Percentiles rank a stretch among this genome's conserved stretches.
Conservation (phyloP, 2,113 vertebrate genomes). For the Elanoides forficatus region DNA sequence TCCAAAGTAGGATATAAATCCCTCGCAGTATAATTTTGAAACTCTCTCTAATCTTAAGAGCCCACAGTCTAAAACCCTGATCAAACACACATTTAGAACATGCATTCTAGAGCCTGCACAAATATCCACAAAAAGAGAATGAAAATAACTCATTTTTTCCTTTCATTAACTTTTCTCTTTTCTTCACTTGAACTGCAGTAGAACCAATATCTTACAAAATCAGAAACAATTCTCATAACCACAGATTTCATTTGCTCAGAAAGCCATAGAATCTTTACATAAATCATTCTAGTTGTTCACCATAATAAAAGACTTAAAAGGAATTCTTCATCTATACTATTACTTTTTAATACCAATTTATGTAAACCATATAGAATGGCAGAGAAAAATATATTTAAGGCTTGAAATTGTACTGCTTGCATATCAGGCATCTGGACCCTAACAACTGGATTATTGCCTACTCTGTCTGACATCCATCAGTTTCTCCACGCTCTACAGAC, state of each 20-base stretch:
- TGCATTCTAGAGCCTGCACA: background rate
- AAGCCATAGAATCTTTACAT: background rate
- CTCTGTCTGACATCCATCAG: background rate
- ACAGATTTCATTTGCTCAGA: background rate
- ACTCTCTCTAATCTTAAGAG: background rate
- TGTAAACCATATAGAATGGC: background rate
- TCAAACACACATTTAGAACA: background rate
- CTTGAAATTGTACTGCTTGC: background rate
- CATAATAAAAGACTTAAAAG: background rate
- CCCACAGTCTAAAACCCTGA: background rate
- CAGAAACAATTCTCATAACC: background rate
- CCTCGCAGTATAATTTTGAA: background rate
- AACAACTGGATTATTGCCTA: background rate
- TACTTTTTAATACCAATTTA: background rate
- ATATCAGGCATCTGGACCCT: background rate
- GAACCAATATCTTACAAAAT: background rate
- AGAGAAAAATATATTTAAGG: background rate
- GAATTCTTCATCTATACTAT: background rate
- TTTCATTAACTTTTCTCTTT: background rate
- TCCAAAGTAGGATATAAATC: background rate
- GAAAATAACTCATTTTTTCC: background rate
- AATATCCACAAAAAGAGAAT: background rate
- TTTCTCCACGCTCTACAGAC: background rate
- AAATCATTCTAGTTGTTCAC: background rate
- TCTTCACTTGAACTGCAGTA: background rate